Base-by-base conservation (phyloP, 2,113 vertebrate genomes). In the Pelodiscus sinensis region DNA sequence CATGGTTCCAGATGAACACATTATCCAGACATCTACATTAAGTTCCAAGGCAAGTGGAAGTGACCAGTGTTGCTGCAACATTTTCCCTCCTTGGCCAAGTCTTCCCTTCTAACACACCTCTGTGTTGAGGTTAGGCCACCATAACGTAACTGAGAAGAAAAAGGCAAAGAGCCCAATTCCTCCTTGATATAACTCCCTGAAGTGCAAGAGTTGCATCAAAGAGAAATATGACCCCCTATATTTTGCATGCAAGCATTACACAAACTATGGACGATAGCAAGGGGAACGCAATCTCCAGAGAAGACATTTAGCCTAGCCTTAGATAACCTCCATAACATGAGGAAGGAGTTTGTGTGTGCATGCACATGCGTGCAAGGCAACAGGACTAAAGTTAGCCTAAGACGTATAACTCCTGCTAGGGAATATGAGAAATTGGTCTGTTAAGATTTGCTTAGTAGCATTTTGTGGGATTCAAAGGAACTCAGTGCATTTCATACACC, bases 291-390 rank as follows among this genome's bases (percentile, higher is more conserved):
- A 90, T 9, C 55, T 62, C 55, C 25, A 90, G 44, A 81, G 81
- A 10, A 87, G 80, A 90, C 95, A 92, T 62, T 62, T n/a, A 82
- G 58, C 29, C 51, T 71, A 84, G 12, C 54, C 44, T 65, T 58
- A 77, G 0, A 4, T 87, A 84, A 84, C 16, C 79, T 86, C 75
- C 56, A 79, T 0, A 0, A 90, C 10, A 75, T 79, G n/a, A 89
- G 54, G 7, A 51, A 88, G 29, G 58, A 65, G 38, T 94, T 90
- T 92, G 79, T 92, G 94, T 94, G 94, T 6, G 44, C 6, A 6
- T 6, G 6, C 44, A 44, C 44, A 44, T 44, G 44, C 44, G 6
- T 92, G 79, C 73, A 94, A 96, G 89, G 87, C 86, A 95, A 93
- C 52, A 85, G 73, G 85, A 91, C 71, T 13, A 87, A 55, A 78